A percentile compares a stretch with the other conserved stretches of the same genome.
phyloP scores from a whole-genome alignment of 2,113 vertebrate species.

The Trichomycterus rosablanca region DNA sequence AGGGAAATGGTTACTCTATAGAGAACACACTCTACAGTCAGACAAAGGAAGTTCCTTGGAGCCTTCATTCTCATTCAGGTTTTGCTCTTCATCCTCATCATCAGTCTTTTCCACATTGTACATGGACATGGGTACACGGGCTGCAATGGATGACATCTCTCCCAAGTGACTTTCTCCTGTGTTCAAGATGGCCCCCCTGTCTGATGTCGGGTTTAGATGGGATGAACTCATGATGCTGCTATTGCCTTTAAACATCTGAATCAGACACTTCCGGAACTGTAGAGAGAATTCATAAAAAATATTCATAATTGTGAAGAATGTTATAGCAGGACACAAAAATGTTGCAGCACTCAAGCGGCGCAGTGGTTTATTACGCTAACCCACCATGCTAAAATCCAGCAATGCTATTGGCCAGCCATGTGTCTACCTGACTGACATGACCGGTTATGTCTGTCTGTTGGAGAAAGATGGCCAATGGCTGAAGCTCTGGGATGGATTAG shows the following conservation, averaged over 20 bases:
- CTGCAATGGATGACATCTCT: constrained; percentile 50
- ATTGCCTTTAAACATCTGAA: constrained; percentile 52
- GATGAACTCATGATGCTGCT: constrained; percentile 24
- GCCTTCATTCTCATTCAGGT: constrained; percentile 20
- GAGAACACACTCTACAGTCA: constrained; percentile 32
- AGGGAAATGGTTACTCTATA: constrained; percentile 35
- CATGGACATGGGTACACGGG: constrained; percentile 37
- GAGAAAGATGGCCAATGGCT: no score
- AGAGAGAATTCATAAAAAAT: background rate
- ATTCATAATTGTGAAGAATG: no score
- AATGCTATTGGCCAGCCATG: no score
- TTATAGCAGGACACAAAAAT: no score
- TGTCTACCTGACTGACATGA: no score
- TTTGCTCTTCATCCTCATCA: constrained; percentile 24
- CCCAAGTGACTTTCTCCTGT: constrained; percentile 41
- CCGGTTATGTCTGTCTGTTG: no score
- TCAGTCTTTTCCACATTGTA: constrained; percentile 26
- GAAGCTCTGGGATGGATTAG: no score
- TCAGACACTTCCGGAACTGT: constrained; percentile 53
- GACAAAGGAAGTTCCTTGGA: constrained; percentile 22
- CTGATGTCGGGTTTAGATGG: constrained; percentile 43
- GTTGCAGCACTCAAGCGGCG: no score
- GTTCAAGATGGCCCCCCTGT: constrained; percentile 30
- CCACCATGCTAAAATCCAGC: no score
- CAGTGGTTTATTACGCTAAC: no score